Conservation (phyloP, 92 coral and sea anemone species). For the Siderastrea radians region DNA sequence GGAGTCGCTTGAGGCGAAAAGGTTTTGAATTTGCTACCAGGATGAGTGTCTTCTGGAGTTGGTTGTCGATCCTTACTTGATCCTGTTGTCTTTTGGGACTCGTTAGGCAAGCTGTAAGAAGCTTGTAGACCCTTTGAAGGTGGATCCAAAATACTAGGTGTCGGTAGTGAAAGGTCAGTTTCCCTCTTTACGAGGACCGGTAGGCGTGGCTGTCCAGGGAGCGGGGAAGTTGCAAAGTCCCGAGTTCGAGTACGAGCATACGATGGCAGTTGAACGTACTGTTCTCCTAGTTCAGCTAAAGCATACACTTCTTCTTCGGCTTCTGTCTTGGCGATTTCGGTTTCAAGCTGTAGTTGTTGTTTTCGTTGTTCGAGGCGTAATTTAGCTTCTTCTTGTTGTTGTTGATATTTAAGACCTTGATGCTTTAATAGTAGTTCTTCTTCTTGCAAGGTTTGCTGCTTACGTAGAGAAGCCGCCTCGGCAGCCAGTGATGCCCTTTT, state of each 20-base stretch:
- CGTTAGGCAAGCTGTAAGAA: background rate
- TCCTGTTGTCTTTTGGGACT: background rate
- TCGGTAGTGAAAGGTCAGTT: background rate
- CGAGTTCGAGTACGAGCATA: background rate
- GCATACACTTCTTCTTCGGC: conserved; percentile 15
- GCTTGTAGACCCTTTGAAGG: background rate
- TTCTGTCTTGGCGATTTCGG: no score
- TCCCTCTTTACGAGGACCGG: background rate
- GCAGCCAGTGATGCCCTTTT: no score
- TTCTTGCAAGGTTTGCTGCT: no score
- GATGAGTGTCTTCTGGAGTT: conserved; percentile 1
- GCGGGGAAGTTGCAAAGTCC: background rate
- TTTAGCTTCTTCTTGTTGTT: no score
- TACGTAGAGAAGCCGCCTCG: no score
- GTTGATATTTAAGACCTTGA: no score
- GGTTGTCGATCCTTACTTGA: background rate
- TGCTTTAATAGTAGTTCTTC: no score
- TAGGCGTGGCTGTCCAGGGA: conserved; percentile 1
- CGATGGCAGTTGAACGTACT: background rate
- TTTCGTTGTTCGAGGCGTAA: no score
- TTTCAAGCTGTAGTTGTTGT: no score
- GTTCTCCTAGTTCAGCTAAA: conserved; percentile 28
- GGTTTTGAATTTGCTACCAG: background rate
- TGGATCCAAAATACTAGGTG: background rate
- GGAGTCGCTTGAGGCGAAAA: background rate